These are phyloP conservation scores for Ricordea florida DNA, from an alignment of 92 coral and sea anemone genomes.

Conservation along the genomic window DNA sequence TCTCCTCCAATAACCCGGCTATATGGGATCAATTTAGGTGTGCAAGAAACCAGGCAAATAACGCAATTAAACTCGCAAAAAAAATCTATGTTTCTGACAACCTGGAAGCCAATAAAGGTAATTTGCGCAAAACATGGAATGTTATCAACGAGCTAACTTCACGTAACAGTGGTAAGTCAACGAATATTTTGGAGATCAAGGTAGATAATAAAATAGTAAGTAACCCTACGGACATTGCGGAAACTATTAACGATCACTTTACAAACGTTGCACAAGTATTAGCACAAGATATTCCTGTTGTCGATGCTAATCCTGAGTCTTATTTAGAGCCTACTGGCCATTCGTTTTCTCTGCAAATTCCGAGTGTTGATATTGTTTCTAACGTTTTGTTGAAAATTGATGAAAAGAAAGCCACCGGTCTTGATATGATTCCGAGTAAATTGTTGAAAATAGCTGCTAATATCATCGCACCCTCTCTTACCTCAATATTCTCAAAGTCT, in stretches of 20 bases:
- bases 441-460: slow-evolving; percentile 11
- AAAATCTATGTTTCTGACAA: background rate
- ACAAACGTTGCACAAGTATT: slow-evolving; percentile 23
- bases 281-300: slow-evolving; percentile 26
- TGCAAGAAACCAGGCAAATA: slow-evolving; percentile 13
- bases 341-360: slow-evolving; percentile 15
- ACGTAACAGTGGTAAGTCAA: slow-evolving; percentile 4
- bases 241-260: slow-evolving; percentile 19
- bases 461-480: no score
- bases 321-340: slow-evolving; percentile 17
- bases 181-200: slow-evolving; percentile 12
- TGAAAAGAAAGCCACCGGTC: background rate
- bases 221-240: slow-evolving; percentile 25
- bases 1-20: slow-evolving; percentile 1
- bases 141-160: slow-evolving; percentile 35
- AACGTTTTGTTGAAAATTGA: no score
- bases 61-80: slow-evolving; percentile 17
- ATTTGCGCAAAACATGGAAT: slow-evolving; percentile 41
- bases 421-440: background rate
- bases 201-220: background rate
- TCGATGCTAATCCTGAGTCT: slow-evolving; percentile 14
- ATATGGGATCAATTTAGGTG: slow-evolving; percentile 10
- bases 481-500: no score
- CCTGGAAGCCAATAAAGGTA: background rate
- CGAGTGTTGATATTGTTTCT: slow-evolving; percentile 6